Base-by-base conservation (phyloP, 2,888 invertebrate genomes). In the Falcaria lacertinaria region DNA sequence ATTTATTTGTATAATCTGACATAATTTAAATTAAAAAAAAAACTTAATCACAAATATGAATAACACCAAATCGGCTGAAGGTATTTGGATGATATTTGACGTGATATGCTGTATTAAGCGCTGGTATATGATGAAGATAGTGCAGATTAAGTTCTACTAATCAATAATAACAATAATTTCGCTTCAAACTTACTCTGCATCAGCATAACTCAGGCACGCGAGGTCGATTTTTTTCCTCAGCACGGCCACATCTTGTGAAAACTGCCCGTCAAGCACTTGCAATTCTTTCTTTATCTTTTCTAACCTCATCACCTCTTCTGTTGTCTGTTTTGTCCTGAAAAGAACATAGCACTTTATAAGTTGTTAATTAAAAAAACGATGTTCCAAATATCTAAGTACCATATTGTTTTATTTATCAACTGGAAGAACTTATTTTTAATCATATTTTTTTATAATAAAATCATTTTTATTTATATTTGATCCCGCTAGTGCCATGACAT, bases 121-220 rank as follows among this genome's bases (percentile, higher is more conserved):
- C n/a, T n/a, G n/a, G n/a, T n/a, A n/a, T n/a, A n/a, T n/a, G n/a
- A n/a, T n/a, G n/a, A n/a, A n/a, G n/a, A n/a, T n/a, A n/a, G n/a
- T n/a, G n/a, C n/a, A n/a, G n/a, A n/a, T n/a, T n/a, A n/a, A n/a
- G n/a, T n/a, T n/a, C n/a, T n/a, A n/a, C n/a, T n/a, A n/a, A n/a
- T n/a, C n/a, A n/a, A n/a, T n/a, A n/a, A n/a, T n/a, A n/a, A n/a
- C n/a, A n/a, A n/a, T n/a, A n/a, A n/a, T n/a, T n/a, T n/a, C n/a
- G n/a, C n/a, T n/a, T n/a, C n/a, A n/a, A 42, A 90, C 93, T 90
- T 80, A 95, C 95, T 95, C 94, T 16, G 94, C 93, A 52, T 93
- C 94, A 44, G 92, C 88, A 74, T 93, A 95, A 42, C 92, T 92
- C 19, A 93, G 74, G 62, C 94, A 94, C 0, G 94, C 94, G 22